Evolutionary conservation across 2,113 vertebrate species (phyloP).

Genomic region (Kryptolebias marmoratus): DNA sequence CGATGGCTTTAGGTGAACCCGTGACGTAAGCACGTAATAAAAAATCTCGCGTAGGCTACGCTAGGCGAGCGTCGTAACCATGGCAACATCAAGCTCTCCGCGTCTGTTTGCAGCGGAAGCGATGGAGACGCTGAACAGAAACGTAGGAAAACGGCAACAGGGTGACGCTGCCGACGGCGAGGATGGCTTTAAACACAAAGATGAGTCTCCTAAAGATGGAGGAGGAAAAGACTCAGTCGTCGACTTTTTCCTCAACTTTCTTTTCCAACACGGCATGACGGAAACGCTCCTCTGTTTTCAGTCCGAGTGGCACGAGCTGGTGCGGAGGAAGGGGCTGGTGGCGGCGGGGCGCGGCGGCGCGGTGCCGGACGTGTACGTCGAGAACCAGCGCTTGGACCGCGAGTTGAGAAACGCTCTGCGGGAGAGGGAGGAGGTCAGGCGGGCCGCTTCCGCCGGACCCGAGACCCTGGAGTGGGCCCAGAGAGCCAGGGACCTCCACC

Average conservation of each 20-base stretch:
- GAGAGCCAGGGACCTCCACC: constrained; percentile 86
- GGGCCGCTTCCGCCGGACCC: constrained; percentile 74
- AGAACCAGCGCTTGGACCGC: constrained; percentile 81
- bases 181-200: constrained; percentile 83
- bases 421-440: constrained; percentile 82
- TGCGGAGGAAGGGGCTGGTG: constrained; percentile 81
- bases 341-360: constrained; percentile 47
- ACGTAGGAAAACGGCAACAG: neutral
- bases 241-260: constrained; percentile 89
- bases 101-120: accelerated
- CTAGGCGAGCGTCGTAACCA: neutral
- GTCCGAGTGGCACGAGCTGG: constrained; percentile 89
- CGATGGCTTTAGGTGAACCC: constrained; percentile 48
- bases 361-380: constrained; percentile 82
- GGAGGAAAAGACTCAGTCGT: constrained; percentile 83
- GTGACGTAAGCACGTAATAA: constrained; percentile 20
- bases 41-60: constrained; percentile 59
- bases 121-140: constrained; percentile 5
- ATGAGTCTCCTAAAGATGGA: constrained; percentile 83
- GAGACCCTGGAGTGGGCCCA: constrained; percentile 81
- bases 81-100: constrained; percentile 32
- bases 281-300: constrained; percentile 92
- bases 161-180: constrained; percentile 64
- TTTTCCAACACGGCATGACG: constrained; percentile 88
- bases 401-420: constrained; percentile 80